These are phyloP conservation scores for Erebia palarica DNA, from an alignment of 2,888 invertebrate genomes.

Conservation along the genomic window DNA sequence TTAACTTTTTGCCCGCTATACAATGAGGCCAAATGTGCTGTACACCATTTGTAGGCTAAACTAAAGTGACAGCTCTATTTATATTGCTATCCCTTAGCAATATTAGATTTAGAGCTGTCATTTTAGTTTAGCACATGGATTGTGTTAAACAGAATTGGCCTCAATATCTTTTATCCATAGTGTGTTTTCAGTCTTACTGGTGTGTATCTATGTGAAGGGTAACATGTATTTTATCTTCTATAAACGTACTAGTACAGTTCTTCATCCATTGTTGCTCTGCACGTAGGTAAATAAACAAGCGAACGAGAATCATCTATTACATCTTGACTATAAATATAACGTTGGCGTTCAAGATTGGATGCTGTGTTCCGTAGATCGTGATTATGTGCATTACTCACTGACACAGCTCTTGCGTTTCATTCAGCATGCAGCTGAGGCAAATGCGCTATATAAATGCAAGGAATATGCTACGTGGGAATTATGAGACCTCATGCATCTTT, in stretches of 20 bases:
- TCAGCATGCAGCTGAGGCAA: constrained; percentile 2
- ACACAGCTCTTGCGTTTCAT: not conserved
- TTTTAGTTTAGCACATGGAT: no score
- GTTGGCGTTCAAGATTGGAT: constrained; percentile 1
- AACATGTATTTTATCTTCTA: not conserved
- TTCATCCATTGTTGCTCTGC: not conserved
- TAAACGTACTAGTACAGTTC: not conserved
- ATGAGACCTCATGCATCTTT: not conserved
- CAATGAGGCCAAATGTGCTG: no score
- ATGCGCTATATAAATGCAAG: constrained; percentile 14
- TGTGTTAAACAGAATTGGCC: no score
- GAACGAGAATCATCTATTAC: not conserved
- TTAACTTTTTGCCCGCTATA: no score
- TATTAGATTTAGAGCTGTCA: no score
- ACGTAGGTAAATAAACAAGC: not conserved
- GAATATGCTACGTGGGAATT: constrained; percentile 10
- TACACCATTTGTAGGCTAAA: no score
- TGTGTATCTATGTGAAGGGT: not conserved
- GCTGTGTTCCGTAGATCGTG: not conserved
- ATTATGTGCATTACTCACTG: constrained; percentile 1
- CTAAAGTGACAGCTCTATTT: constrained; percentile 43
- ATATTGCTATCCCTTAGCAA: constrained; percentile 55
- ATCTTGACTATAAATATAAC: not conserved
- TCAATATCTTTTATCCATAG: no score
- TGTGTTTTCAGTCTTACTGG: no score